Conservation (phyloP, 2,888 invertebrate genomes). For the Orthonychiurus folsomi region DNA sequence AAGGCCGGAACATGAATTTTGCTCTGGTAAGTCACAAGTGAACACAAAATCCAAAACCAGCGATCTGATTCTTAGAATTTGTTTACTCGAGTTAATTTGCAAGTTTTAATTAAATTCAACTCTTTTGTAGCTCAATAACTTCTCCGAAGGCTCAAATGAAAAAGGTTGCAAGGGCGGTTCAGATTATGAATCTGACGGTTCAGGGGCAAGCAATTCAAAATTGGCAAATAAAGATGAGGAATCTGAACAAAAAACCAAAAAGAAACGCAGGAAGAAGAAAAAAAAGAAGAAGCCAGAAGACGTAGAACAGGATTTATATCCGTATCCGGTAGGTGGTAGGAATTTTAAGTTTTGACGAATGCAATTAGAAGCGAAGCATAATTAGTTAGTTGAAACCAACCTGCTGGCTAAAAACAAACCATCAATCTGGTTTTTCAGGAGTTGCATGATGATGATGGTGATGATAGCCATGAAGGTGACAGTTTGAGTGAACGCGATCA, state of each 20-base stretch:
- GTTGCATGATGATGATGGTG: too few relatives aligned
- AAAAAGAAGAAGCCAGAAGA: slow-evolving; percentile 24
- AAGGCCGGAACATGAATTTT: neutral
- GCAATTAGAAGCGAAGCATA: too few relatives aligned
- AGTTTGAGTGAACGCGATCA: neutral
- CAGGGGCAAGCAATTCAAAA: slow-evolving; percentile 21
- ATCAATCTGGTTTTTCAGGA: too few relatives aligned
- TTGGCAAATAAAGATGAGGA: slow-evolving; percentile 33
- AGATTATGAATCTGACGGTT: neutral
- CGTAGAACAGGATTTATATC: slow-evolving; percentile 17
- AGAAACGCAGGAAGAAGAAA: slow-evolving; percentile 55
- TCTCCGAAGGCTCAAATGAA: neutral
- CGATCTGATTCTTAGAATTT: neutral
- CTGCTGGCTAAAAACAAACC: too few relatives aligned
- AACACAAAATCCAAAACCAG: neutral
- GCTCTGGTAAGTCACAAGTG: neutral
- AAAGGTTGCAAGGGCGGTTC: neutral
- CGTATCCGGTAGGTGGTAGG: too few relatives aligned
- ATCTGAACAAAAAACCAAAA: slow-evolving; percentile 47
- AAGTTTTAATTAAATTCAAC: neutral
- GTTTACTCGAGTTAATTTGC: too few relatives aligned
- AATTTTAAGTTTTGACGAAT: too few relatives aligned
- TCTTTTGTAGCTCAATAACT: slow-evolving; percentile 1
- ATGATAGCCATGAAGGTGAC: too few relatives aligned
- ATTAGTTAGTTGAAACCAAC: too few relatives aligned